Evolutionary conservation across 1,140 invertebrate genomes (phyloP).

Genomic region (Copidosoma floridanum): DNA sequence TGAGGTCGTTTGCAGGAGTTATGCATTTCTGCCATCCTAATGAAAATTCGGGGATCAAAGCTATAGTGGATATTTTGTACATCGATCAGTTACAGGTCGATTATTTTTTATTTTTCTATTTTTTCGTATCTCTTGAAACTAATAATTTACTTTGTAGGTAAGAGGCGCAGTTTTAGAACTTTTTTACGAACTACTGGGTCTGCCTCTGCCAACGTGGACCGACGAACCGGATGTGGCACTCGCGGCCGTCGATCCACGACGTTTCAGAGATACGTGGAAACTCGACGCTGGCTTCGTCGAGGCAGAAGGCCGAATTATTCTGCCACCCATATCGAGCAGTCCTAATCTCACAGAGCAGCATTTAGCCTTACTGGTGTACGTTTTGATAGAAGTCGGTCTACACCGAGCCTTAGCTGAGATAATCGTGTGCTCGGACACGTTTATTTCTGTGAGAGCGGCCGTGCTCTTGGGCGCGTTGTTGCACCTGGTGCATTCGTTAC

Average conservation of each 20-base stretch:
- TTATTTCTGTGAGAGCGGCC: slow-evolving; percentile 86
- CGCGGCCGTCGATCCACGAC: slow-evolving; percentile 79
- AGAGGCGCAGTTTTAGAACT: slow-evolving; percentile 86
- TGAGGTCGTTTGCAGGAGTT: slow-evolving; percentile 88
- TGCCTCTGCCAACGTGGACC: slow-evolving; percentile 86
- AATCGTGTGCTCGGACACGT: slow-evolving; percentile 82
- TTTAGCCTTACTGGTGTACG: slow-evolving; percentile 82
- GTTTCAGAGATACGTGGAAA: slow-evolving; percentile 76
- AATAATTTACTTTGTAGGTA: slow-evolving; percentile 21
- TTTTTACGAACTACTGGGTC: slow-evolving; percentile 83
- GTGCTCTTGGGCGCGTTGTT: slow-evolving; percentile 85
- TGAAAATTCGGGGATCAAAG: slow-evolving; percentile 71
- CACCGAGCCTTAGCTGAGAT: slow-evolving; percentile 88
- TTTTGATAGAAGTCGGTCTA: slow-evolving; percentile 82
- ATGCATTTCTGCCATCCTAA: slow-evolving; percentile 80
- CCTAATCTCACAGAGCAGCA: slow-evolving; percentile 91
- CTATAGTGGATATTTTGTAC: slow-evolving; percentile 84
- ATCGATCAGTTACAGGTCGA: slow-evolving; percentile 83
- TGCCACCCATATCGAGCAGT: slow-evolving; percentile 80
- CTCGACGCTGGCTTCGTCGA: slow-evolving; percentile 90
- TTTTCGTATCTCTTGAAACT: too few relatives aligned
- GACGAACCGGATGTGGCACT: slow-evolving; percentile 86
- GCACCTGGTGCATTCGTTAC: slow-evolving; percentile 77
- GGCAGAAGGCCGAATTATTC: slow-evolving; percentile 77
- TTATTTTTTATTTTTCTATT: not conserved